These are phyloP conservation scores for Daphoenositta chrysoptera DNA, from an alignment of 2,113 vertebrate species.

Conservation along the genomic window DNA sequence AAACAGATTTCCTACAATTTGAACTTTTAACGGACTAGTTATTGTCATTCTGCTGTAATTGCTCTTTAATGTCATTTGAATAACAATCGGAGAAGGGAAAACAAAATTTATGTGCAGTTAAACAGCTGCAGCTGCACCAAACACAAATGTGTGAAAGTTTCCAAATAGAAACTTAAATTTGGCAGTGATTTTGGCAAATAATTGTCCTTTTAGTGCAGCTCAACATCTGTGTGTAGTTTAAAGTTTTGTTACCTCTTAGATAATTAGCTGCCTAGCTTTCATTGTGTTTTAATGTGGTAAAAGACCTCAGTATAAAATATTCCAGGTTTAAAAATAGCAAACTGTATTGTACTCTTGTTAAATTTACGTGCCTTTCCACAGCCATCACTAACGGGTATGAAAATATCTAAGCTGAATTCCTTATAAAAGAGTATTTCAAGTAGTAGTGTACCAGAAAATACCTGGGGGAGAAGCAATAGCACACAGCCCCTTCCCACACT, in stretches of 20 bases:
- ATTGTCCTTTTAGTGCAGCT: constrained; percentile 50
- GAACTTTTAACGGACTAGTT: constrained; percentile 47
- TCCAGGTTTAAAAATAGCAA: constrained; percentile 26
- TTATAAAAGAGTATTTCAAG: background rate
- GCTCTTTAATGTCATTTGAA: constrained; percentile 55
- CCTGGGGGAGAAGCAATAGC: background rate
- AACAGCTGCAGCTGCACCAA: constrained; percentile 69
- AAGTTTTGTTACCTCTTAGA: constrained; percentile 61
- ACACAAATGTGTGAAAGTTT: constrained; percentile 62
- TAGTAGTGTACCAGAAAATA: background rate
- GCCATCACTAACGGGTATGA: background rate
- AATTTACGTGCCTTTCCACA: background rate
- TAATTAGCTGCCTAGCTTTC: constrained; percentile 51
- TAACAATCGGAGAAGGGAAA: constrained; percentile 52
- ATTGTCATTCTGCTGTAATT: constrained; percentile 56
- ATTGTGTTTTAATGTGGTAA: constrained; percentile 35
- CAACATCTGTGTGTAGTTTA: constrained; percentile 67
- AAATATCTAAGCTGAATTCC: background rate
- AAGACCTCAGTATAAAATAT: constrained; percentile 34
- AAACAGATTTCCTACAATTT: constrained; percentile 18
- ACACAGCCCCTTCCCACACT: background rate
- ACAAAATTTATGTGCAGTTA: constrained; percentile 66
- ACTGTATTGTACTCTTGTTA: background rate
- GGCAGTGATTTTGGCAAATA: constrained; percentile 62
- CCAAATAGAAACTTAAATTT: constrained; percentile 64